A percentile compares a stretch with the other conserved stretches of the same genome.
These are phyloP conservation scores for Xyrichtys novacula DNA, from an alignment of 2,797 vertebrate genomes.

Conservation along the genomic window DNA sequence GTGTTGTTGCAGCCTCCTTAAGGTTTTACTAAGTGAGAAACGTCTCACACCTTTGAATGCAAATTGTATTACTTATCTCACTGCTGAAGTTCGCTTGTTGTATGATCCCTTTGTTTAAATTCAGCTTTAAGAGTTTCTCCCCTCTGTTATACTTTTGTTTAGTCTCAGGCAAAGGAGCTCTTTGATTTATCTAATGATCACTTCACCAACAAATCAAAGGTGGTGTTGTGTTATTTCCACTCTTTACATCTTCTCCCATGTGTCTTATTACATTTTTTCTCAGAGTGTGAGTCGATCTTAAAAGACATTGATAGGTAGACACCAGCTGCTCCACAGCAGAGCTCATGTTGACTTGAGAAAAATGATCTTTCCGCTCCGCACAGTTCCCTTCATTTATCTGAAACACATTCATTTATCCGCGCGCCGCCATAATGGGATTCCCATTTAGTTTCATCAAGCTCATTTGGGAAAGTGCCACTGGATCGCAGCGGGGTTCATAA, in stretches of 20 bases:
- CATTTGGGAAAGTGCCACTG: conserved; percentile 69
- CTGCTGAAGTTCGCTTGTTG: conserved; percentile 12
- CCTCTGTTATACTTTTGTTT: background rate
- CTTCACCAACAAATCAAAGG: background rate
- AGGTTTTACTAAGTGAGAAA: conserved; percentile 23
- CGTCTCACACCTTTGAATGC: conserved; percentile 48
- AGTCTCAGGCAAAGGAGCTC: background rate
- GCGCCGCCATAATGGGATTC: conserved; percentile 58
- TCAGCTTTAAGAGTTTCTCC: background rate
- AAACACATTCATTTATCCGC: conserved; percentile 49
- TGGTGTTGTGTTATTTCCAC: background rate
- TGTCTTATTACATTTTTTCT: conserved; percentile 10
- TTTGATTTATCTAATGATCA: background rate
- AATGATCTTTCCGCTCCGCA: conserved; percentile 30
- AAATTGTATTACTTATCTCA: conserved; percentile 29
- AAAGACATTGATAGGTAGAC: conserved; percentile 37
- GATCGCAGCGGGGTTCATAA: conserved; percentile 66
- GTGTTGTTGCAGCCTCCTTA: conserved; percentile 69
- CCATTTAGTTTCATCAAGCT: conserved; percentile 68
- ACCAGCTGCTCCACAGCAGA: conserved; percentile 54
- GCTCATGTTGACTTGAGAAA: conserved; percentile 53
- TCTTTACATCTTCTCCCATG: background rate
- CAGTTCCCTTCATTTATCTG: conserved; percentile 35
- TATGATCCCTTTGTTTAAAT: conserved; percentile 6
- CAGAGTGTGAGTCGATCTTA: background rate